Percentiles rank a stretch among this genome's conserved stretches.
Evolutionary conservation across 2,113 vertebrate genomes (phyloP).

Genomic region (Varanus komodoensis): DNA sequence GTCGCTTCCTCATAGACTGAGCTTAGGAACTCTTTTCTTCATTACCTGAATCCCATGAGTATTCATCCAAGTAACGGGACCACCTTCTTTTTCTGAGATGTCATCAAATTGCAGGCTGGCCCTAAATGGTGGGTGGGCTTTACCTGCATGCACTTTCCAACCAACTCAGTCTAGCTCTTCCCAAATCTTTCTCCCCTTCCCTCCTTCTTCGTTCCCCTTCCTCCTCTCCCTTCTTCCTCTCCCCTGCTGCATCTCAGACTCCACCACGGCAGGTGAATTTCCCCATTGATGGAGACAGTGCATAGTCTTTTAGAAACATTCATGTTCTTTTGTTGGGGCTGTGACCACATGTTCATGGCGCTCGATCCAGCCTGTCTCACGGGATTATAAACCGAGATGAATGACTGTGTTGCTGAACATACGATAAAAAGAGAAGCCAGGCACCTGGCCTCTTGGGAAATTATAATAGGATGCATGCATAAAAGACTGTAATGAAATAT

Average conservation of each 20-base stretch:
- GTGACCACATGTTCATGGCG: background rate
- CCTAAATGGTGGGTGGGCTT: background rate
- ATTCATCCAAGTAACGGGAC: background rate
- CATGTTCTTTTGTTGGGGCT: background rate
- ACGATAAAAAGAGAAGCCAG: background rate
- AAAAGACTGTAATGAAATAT: background rate
- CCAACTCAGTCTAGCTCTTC: background rate
- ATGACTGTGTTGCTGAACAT: background rate
- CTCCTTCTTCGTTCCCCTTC: background rate
- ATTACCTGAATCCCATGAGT: background rate
- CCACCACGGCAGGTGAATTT: background rate
- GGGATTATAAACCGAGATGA: background rate
- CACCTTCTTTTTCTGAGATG: background rate
- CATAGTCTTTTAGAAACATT: background rate
- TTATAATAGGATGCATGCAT: background rate
- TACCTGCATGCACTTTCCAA: background rate
- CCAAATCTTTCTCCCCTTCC: background rate
- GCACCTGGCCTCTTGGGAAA: conserved; percentile 6
- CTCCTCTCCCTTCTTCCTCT: background rate
- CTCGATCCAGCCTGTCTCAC: background rate
- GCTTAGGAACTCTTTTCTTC: too few relatives aligned
- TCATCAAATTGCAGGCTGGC: background rate
- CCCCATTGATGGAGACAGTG: background rate
- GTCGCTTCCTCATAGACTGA: background rate
- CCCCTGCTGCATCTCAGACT: background rate